These are phyloP conservation scores for Bilobella aurantiaca DNA, from an alignment of 1,140 invertebrate genomes.

Conservation along the genomic window DNA sequence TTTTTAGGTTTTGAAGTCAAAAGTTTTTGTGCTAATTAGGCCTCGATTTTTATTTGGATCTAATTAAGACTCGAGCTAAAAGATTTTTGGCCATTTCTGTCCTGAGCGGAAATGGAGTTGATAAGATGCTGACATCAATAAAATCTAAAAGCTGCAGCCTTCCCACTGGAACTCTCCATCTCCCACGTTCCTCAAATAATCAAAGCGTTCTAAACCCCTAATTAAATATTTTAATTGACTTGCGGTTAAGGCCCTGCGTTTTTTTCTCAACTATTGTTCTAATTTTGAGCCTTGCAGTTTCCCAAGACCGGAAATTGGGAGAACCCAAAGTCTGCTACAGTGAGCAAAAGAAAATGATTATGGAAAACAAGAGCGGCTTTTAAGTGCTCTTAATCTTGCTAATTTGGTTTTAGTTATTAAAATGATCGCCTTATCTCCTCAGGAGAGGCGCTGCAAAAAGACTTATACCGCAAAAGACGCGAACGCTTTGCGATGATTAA, in stretches of 20 bases:
- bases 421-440: no score
- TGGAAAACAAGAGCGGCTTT: background rate
- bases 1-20: background rate
- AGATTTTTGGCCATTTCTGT: background rate
- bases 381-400: background rate
- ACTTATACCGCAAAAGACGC: no score
- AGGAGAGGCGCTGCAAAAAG: no score
- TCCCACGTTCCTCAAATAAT: background rate
- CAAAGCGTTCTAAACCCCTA: background rate
- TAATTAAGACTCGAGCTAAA: background rate
- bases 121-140: no score
- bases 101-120: no score
- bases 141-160: no score
- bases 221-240: conserved; percentile 7
- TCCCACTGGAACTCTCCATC: no score
- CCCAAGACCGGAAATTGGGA: background rate
- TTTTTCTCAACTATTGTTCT: background rate
- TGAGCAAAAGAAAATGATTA: background rate
- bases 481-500: no score
- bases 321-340: background rate
- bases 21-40: background rate
- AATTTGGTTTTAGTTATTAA: background rate
- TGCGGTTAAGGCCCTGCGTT: background rate
- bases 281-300: background rate
- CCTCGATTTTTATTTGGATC: background rate